These are phyloP conservation scores for Ochotona curzoniae DNA, from an alignment of 2,113 vertebrate genomes.

Conservation along the genomic window DNA sequence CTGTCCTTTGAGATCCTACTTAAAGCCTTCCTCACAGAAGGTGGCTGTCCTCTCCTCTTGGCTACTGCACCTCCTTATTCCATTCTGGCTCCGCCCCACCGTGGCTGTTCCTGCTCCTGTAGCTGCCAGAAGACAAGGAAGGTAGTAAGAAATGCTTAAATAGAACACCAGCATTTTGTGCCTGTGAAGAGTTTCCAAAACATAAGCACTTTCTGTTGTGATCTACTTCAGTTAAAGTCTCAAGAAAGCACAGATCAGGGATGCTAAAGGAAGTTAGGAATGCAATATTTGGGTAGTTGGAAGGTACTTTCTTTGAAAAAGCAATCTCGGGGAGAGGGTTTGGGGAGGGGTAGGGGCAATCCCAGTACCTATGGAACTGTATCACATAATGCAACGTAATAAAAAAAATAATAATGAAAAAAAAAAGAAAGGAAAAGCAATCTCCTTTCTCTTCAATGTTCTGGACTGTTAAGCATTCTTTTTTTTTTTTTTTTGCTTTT, in stretches of 20 bases:
- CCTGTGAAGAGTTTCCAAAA: slow-evolving; percentile 12
- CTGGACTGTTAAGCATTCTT: neutral
- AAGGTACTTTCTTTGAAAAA: neutral
- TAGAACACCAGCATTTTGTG: neutral
- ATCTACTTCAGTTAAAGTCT: neutral
- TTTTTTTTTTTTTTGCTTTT: neutral
- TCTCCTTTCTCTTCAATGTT: neutral
- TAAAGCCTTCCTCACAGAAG: neutral
- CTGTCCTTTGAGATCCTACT: neutral
- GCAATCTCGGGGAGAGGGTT: no score
- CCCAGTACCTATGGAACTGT: no score
- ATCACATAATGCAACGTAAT: no score
- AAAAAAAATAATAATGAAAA: no score
- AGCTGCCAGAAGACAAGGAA: neutral
- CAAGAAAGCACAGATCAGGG: neutral
- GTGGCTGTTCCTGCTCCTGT: neutral
- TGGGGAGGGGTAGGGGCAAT: no score
- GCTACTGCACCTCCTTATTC: neutral
- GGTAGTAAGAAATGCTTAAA: neutral
- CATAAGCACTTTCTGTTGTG: neutral
- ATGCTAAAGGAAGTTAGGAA: neutral
- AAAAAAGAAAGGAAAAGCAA: no score
- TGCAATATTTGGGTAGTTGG: slow-evolving; percentile 32
- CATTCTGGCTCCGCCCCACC: neutral
- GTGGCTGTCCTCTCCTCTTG: neutral